Conservation (phyloP, 30 jellyfish, hydroid and myxozoan species). For the Hydra vulgaris region DNA sequence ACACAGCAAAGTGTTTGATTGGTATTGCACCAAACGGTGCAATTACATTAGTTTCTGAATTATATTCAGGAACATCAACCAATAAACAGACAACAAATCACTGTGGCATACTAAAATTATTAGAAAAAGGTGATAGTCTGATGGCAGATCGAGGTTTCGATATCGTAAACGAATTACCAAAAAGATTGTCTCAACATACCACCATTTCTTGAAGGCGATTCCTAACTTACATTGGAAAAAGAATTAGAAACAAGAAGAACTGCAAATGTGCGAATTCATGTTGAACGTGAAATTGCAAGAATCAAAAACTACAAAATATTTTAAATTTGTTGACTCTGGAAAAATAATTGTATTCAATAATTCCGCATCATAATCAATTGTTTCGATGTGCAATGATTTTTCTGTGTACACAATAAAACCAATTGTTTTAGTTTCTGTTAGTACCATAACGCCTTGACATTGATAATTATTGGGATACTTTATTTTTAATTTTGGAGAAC, state of each 20-base stretch:
- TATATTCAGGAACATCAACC: conserved; percentile 40
- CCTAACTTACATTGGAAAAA: conserved; percentile 16
- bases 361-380: no score
- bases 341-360: no score
- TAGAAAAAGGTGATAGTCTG: conserved; percentile 39
- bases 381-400: no score
- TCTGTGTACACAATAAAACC: no score
- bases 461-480: no score
- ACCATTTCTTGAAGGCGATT: conserved; percentile 33
- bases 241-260: conserved; percentile 38
- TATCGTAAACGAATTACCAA: conserved; percentile 30
- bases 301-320: conserved; percentile 27
- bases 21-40: conserved; percentile 63
- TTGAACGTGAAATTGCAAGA: conserved; percentile 42
- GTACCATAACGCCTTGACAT: no score
- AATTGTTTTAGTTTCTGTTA: no score
- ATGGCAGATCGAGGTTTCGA: conserved; percentile 64
- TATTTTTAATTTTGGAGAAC: no score
- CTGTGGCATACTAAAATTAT: conserved; percentile 13
- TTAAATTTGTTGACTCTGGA: conserved; percentile 19
- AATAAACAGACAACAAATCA: conserved; percentile 24
- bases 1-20: conserved; percentile 67
- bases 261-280: conserved; percentile 61
- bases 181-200: conserved; percentile 36
- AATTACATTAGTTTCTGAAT: conserved; percentile 45